Evolutionary conservation across 2,888 invertebrate genomes (phyloP).

Genomic region (Mimumesa dahlbomi): DNA sequence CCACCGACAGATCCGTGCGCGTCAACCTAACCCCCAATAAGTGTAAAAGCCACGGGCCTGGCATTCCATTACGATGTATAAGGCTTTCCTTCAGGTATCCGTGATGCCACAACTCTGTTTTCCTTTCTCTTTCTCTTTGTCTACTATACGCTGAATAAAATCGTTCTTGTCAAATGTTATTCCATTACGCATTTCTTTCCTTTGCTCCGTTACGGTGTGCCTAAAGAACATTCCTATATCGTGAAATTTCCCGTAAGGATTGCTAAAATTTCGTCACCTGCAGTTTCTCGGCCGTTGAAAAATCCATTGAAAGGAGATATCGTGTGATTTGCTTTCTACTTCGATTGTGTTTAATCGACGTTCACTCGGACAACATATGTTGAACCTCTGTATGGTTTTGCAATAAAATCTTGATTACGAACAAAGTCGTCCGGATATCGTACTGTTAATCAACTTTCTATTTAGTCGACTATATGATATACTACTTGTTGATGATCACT

Average conservation of each 20-base stretch:
- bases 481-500: not conserved
- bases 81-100: slow-evolving; percentile 53
- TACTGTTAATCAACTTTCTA: not conserved
- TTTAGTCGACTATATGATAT: not conserved
- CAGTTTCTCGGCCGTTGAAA: not conserved
- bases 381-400: not conserved
- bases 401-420: slow-evolving; percentile 3
- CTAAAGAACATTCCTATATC: not conserved
- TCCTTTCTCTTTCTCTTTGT: slow-evolving; percentile 44
- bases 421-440: not conserved
- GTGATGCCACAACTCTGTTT: slow-evolving; percentile 50
- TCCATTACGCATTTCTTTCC: slow-evolving; percentile 2
- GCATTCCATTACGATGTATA: slow-evolving; percentile 55
- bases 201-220: slow-evolving; percentile 7
- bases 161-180: slow-evolving; percentile 1
- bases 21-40: slow-evolving; percentile 68
- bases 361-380: slow-evolving; percentile 8
- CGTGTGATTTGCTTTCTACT: not conserved
- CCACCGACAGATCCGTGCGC: slow-evolving; percentile 32
- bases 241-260: slow-evolving; percentile 1
- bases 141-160: slow-evolving; percentile 13
- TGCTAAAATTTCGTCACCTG: not conserved
- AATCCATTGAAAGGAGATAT: not conserved
- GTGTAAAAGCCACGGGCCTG: slow-evolving; percentile 51
- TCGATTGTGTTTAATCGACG: not conserved